A percentile compares a stretch with the other conserved stretches of the same genome.
These are phyloP conservation scores for Tapirus terrestris DNA, from an alignment of 2,113 vertebrate genomes.

Conservation along the genomic window DNA sequence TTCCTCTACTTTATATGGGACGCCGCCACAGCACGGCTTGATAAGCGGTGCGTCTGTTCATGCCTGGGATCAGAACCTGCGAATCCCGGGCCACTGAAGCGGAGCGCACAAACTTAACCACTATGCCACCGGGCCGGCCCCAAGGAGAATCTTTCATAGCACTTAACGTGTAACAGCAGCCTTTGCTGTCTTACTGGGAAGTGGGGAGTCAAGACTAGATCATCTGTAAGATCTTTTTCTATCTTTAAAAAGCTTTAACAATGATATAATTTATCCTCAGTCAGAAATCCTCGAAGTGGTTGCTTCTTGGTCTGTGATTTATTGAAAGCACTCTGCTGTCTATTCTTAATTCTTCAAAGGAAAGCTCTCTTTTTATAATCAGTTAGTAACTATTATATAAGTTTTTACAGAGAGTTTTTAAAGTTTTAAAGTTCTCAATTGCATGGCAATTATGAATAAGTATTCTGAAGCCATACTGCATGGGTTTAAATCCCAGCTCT, in stretches of 20 bases:
- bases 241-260: neutral
- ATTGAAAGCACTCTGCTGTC: neutral
- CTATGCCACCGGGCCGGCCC: too few species aligned
- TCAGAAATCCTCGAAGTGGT: conserved; percentile 33
- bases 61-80: too few species aligned
- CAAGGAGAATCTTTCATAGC: neutral
- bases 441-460: neutral
- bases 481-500: conserved; percentile 6
- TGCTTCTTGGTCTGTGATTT: neutral
- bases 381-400: neutral
- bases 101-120: too few species aligned
- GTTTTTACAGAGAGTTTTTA: neutral
- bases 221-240: neutral
- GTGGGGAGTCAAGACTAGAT: neutral
- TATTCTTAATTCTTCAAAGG: conserved; percentile 14
- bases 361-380: neutral
- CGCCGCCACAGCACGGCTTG: too few species aligned
- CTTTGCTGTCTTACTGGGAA: neutral
- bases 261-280: neutral
- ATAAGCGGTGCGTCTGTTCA: too few species aligned
- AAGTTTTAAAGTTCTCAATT: conserved; percentile 1
- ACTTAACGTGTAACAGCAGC: neutral
- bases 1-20: too few species aligned
- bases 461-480: neutral
- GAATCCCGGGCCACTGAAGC: too few species aligned